These are phyloP conservation scores for Campylorhamphus procurvoides DNA, from an alignment of 2,113 vertebrate species.

Conservation along the genomic window DNA sequence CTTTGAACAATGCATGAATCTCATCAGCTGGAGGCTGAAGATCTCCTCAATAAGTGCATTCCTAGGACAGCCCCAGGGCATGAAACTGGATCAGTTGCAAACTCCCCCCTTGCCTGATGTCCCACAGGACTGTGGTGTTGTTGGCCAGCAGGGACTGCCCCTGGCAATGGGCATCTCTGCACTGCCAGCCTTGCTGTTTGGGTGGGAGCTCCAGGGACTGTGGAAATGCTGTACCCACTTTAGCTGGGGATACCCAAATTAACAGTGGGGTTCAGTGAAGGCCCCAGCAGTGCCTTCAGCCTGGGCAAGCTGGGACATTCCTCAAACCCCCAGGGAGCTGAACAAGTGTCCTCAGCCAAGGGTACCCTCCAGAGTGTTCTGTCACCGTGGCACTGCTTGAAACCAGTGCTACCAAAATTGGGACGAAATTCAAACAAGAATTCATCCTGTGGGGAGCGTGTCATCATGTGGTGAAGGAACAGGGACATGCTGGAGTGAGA, in stretches of 20 bases:
- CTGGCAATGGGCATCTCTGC: background rate
- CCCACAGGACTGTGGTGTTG: background rate
- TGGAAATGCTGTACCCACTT: background rate
- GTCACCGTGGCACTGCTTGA: background rate
- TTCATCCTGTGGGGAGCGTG: background rate
- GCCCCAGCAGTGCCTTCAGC: background rate
- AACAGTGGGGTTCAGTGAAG: background rate
- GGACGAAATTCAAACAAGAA: background rate
- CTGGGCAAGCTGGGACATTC: background rate
- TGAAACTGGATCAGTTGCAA: background rate
- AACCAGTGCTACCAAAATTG: background rate
- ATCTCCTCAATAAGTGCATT: background rate
- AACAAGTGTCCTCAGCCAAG: background rate
- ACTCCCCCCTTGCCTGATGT: background rate
- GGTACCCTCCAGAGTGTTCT: background rate
- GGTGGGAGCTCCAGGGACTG: background rate
- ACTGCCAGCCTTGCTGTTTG: rapidly evolving
- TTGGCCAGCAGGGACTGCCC: background rate
- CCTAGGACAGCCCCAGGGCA: background rate
- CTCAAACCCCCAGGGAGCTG: background rate
- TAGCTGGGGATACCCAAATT: background rate
- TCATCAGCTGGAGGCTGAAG: background rate
- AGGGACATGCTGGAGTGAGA: background rate
- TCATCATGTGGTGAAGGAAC: background rate
- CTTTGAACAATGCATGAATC: background rate